Conservation (phyloP, 2,888 invertebrate species). For the Andricus curvator region DNA sequence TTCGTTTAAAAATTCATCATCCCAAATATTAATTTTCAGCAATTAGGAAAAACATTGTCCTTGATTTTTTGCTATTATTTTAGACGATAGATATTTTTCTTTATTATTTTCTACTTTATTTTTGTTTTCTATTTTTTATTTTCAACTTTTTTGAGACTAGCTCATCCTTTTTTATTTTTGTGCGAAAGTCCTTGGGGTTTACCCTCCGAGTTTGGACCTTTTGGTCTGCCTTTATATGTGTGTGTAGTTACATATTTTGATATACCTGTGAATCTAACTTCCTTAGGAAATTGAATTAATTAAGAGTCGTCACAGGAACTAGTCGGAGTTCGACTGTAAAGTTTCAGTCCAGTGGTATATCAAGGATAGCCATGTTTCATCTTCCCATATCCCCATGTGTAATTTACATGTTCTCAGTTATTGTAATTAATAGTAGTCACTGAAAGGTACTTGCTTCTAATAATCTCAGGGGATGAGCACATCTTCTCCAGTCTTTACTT, state of each 20-base stretch:
- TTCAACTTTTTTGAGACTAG: background rate
- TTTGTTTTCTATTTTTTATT: background rate
- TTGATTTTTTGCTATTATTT: no score
- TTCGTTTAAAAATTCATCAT: no score
- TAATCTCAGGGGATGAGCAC: background rate
- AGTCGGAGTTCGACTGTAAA: background rate
- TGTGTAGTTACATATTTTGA: background rate
- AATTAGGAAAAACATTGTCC: no score
- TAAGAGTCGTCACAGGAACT: constrained; percentile 17
- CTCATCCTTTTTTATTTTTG: background rate
- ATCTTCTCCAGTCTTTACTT: background rate
- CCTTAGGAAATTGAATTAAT: constrained; percentile 34
- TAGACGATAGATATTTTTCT: no score
- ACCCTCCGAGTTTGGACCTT: background rate
- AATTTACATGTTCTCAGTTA: constrained; percentile 51
- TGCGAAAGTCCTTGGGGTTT: background rate
- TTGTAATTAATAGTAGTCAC: constrained; percentile 44
- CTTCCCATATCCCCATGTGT: constrained; percentile 41
- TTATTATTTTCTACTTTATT: no score
- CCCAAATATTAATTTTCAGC: no score
- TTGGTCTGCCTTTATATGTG: background rate
- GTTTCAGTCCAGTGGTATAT: constrained; percentile 18
- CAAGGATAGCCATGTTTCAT: constrained; percentile 16
- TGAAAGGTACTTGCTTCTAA: background rate
- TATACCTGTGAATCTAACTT: background rate